A percentile compares a stretch with the other conserved stretches of the same genome.
Evolutionary conservation across 1,140 invertebrate species (phyloP).

Genomic region (Melipona quadrifasciata): DNA sequence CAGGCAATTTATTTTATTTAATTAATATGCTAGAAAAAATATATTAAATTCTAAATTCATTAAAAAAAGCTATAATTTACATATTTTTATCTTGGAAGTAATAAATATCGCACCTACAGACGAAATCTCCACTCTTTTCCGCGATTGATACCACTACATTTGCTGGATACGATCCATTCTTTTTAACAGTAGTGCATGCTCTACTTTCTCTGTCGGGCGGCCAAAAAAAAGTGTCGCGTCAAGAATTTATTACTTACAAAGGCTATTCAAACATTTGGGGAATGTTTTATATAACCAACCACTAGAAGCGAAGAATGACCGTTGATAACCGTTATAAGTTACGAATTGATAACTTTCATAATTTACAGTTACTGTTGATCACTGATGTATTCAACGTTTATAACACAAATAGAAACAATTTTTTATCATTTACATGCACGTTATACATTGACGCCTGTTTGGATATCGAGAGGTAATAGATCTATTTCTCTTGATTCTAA

Average conservation of each 20-base stretch:
- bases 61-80: not conserved
- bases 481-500: not conserved
- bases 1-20: no score
- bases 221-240: not conserved
- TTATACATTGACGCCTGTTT: not conserved
- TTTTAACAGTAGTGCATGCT: not conserved
- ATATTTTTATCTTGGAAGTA: not conserved
- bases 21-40: no score
- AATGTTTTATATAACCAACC: no score
- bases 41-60: no score
- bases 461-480: not conserved
- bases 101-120: not conserved
- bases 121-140: not conserved
- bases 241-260: not conserved
- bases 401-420: not conserved
- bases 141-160: not conserved
- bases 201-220: not conserved
- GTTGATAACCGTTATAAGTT: not conserved
- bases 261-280: no score
- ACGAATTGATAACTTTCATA: no score
- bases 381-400: not conserved
- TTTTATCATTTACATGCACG: not conserved
- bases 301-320: not conserved
- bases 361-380: not conserved
- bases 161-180: not conserved